A percentile compares a stretch with the other conserved stretches of the same genome.
These are phyloP conservation scores for zebrafish (Danio rerio) DNA, from an alignment of 2,113 vertebrate genomes.

Conservation along the genomic window DNA sequence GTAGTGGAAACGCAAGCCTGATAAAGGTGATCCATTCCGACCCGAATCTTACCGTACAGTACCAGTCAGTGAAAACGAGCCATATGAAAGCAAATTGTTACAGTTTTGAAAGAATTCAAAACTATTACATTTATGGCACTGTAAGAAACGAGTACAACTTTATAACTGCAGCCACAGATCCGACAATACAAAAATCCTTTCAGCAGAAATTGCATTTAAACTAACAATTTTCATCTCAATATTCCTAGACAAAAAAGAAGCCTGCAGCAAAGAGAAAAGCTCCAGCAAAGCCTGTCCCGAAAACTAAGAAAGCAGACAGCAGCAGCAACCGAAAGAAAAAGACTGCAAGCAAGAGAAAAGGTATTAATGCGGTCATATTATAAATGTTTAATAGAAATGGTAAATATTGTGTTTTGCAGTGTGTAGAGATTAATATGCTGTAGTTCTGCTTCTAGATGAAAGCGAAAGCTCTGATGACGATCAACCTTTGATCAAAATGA, in stretches of 20 bases:
- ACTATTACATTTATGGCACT: neutral
- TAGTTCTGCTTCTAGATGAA: conserved; percentile 60
- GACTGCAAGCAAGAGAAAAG: conserved; percentile 82
- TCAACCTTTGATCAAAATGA: conserved; percentile 90
- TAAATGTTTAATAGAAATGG: neutral
- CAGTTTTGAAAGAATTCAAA: neutral
- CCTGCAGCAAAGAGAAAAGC: conserved; percentile 75
- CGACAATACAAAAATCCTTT: too few relatives aligned
- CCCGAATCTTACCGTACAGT: too few relatives aligned
- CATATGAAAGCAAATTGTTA: neutral
- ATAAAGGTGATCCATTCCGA: too few relatives aligned
- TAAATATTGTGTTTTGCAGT: neutral
- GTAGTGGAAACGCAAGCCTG: too few relatives aligned
- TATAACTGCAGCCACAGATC: neutral
- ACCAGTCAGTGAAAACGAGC: too few relatives aligned
- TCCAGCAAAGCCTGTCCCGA: conserved; percentile 76
- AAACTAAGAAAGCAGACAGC: conserved; percentile 95
- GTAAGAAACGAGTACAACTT: neutral
- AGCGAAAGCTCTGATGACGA: conserved; percentile 93
- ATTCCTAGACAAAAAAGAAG: conserved; percentile 84
- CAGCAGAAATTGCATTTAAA: neutral
- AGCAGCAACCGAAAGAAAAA: conserved; percentile 87
- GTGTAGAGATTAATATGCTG: neutral
- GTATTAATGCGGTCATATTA: conserved; percentile 63
- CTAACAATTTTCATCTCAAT: neutral